Evolutionary conservation across 2,888 invertebrate genomes (phyloP).

Genomic region (Pristionchus exspectatus): DNA sequence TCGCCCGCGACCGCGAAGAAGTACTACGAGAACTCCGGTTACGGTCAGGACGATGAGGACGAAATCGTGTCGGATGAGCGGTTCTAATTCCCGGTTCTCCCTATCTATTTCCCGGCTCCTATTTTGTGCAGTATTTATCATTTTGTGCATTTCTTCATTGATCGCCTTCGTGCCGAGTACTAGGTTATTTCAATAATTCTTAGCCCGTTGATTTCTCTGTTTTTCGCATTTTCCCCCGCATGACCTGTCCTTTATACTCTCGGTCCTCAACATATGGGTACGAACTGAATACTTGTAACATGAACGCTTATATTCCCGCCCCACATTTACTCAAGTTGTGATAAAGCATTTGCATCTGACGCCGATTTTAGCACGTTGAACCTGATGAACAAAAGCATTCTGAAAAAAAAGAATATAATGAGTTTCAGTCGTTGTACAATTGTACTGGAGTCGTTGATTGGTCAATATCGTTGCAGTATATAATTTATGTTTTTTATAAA

Average conservation of each 20-base stretch:
- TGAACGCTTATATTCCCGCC: neutral
- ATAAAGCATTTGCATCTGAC: conserved; percentile 21
- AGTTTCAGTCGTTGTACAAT: no score
- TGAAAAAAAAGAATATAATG: no score
- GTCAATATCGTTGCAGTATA: no score
- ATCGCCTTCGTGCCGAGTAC: neutral
- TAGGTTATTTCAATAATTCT: neutral
- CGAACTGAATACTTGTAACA: conserved; percentile 29
- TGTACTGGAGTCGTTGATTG: no score
- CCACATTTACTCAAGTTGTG: neutral
- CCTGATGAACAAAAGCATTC: no score
- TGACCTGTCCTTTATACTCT: neutral
- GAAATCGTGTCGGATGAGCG: conserved; percentile 21
- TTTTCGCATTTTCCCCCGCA: neutral
- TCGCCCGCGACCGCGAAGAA: neutral
- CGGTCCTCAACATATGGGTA: conserved; percentile 37
- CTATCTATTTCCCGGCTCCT: no score
- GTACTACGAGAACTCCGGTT: conserved; percentile 33
- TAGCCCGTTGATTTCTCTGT: neutral
- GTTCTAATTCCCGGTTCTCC: neutral
- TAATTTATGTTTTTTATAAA: no score
- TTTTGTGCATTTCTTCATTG: neutral
- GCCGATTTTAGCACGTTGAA: no score
- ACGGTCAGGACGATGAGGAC: neutral
- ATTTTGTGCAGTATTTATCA: neutral